These are phyloP conservation scores for Orchesella cincta DNA, from an alignment of 1,140 invertebrate species.

Conservation along the genomic window DNA sequence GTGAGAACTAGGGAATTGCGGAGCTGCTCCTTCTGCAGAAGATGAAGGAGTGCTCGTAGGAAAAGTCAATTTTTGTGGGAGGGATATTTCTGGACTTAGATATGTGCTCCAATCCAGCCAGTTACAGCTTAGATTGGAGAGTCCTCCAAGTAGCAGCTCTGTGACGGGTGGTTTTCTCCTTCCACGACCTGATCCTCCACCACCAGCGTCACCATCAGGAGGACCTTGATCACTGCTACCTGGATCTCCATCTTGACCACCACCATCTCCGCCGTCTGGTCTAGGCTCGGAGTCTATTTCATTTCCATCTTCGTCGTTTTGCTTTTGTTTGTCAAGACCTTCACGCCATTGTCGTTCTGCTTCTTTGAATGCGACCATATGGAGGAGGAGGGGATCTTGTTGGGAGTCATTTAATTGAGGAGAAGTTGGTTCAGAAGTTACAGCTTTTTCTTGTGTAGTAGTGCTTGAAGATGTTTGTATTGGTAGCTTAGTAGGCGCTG, in stretches of 20 bases:
- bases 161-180: constrained; percentile 55
- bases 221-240: not conserved
- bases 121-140: constrained; percentile 75
- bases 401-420: constrained; percentile 14
- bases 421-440: not conserved
- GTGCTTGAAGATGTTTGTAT: constrained; percentile 48
- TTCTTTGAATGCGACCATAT: constrained; percentile 40
- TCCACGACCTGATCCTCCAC: constrained; percentile 46
- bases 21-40: not conserved
- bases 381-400: constrained; percentile 17
- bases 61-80: constrained; percentile 16
- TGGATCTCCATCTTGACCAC: constrained; percentile 1
- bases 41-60: constrained; percentile 7
- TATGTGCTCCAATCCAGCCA: constrained; percentile 83
- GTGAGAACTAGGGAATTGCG: not conserved
- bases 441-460: not conserved
- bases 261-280: constrained; percentile 12
- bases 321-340: constrained; percentile 40
- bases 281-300: not conserved
- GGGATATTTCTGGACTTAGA: constrained; percentile 57
- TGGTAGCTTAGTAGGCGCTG: constrained; percentile 5
- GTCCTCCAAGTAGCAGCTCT: constrained; percentile 69
- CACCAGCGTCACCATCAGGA: constrained; percentile 37
- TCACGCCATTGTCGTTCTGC: constrained; percentile 44
- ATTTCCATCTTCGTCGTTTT: not conserved